Evolutionary conservation across 92 coral and sea anemone species (phyloP), one percentile per base, ranked within the genome.

Genomic region (Hydrozoanthus gracilis): DNA sequence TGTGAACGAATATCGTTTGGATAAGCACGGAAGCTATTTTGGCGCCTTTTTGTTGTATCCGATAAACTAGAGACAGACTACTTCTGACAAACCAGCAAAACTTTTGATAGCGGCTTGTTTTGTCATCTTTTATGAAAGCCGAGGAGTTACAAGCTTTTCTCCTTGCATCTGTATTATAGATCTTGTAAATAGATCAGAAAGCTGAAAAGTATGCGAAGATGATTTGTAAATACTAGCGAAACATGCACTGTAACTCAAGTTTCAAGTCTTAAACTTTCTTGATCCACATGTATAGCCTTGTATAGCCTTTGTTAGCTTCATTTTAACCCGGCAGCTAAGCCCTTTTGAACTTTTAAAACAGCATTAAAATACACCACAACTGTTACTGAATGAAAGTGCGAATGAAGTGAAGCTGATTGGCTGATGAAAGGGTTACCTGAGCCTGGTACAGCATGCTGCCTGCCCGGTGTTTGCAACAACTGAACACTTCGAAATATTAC

Each of bases 41-140:
- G 98, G 98, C 5, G 92, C 95, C 0, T 91, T 94, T 76, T 50
- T 96, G 88, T 54, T 96, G 44, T 91, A 89, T 62, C 85, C 85
- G 70, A 80, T 74, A 65, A 80, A 39, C 16, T 49, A 49, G 46
- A 67, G 48, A 27, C 56, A 64, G 54, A 49, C 17, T 16, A 45
- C 44, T 46, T 49, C 4, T 46, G 51, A 6, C n/a, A 27, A 5
- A 27, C 44, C 44, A 35, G 14, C 11, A 8, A n/a, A 12, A 2
- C 17, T 8, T 66, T 10, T 11, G 27, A 35, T 6, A 5, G 20
- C 20, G 27, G 27, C 6, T 5, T 66, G 2, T 4, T 11, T 16
- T 68, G 14, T 68, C 4, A n/a, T n/a, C n/a, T 68, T 68, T 20
- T 35, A 47, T 68, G 73, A 68, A 68, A 67, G 72, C 46, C 39